These are phyloP conservation scores for Eonycteris spelaea DNA, from an alignment of 2,113 vertebrate genomes.

Conservation along the genomic window DNA sequence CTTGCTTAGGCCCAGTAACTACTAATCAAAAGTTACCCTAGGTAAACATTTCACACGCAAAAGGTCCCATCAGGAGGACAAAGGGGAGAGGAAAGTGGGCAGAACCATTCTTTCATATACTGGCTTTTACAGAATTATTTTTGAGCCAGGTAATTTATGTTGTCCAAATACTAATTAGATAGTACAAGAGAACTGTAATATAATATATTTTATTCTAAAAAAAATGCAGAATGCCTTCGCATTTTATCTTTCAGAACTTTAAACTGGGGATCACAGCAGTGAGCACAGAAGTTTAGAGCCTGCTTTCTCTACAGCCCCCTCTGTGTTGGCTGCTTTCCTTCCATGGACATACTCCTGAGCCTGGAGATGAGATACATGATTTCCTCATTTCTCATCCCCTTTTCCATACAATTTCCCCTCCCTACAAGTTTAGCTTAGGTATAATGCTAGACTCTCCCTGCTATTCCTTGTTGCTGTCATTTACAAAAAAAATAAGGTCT, in stretches of 20 bases:
- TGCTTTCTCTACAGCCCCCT: too few species aligned
- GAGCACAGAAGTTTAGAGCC: neutral
- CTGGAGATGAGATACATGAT: neutral
- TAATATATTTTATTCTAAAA: neutral
- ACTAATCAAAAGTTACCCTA: neutral
- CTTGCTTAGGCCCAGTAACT: neutral
- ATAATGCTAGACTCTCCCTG: neutral
- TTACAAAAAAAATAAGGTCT: neutral
- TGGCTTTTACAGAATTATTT: neutral
- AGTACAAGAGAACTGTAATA: neutral
- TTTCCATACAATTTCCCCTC: neutral
- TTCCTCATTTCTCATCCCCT: neutral
- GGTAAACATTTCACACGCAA: neutral
- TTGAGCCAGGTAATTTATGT: neutral
- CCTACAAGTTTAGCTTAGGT: neutral
- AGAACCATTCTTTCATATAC: neutral
- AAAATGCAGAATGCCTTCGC: neutral
- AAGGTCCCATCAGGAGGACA: neutral
- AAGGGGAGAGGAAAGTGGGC: too few species aligned
- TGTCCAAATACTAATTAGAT: neutral
- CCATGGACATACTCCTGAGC: fast-evolving
- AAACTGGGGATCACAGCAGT: neutral
- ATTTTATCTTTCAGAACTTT: neutral
- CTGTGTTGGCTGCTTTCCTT: neutral
- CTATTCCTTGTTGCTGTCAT: neutral